Evolutionary conservation across 2,888 invertebrate species (phyloP).

Genomic region (Malacosoma neustria): DNA sequence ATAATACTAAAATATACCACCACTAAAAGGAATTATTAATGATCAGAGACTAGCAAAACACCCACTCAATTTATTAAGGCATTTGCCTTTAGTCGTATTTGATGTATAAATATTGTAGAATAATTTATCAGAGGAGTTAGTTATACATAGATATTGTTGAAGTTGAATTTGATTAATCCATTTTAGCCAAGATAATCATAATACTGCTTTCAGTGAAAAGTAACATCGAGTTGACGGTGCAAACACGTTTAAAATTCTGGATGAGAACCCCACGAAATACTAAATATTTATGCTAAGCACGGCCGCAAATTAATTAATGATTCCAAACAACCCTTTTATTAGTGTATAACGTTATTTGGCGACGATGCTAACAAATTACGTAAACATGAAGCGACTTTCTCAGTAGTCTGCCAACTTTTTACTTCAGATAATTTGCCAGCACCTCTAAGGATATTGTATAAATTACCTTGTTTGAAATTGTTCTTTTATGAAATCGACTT

Average conservation of each 20-base stretch:
- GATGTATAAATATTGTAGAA: no score
- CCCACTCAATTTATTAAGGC: not conserved
- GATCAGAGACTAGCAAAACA: not conserved
- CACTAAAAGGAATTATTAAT: not conserved
- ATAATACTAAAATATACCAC: not conserved
- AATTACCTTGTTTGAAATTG: constrained; percentile 17
- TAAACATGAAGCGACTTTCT: constrained; percentile 6
- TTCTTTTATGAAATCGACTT: not conserved
- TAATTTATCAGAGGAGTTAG: no score
- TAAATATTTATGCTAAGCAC: constrained; percentile 41
- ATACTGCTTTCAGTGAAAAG: not conserved
- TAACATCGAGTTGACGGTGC: constrained; percentile 21
- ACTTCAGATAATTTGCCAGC: not conserved
- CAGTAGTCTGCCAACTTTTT: not conserved
- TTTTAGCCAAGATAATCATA: no score
- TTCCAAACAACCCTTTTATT: constrained; percentile 44
- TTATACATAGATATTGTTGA: no score
- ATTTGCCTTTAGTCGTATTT: not conserved
- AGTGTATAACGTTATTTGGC: constrained; percentile 39
- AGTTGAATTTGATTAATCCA: no score
- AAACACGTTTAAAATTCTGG: constrained; percentile 35
- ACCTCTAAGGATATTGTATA: constrained; percentile 13
- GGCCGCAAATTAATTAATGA: constrained; percentile 42
- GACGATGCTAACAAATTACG: constrained; percentile 34
- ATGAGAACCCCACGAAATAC: constrained; percentile 32